A percentile compares a stretch with the other conserved stretches of the same genome.
Conservation (phyloP, 2,797 vertebrate species). For the Sarcoramphus papa region DNA sequence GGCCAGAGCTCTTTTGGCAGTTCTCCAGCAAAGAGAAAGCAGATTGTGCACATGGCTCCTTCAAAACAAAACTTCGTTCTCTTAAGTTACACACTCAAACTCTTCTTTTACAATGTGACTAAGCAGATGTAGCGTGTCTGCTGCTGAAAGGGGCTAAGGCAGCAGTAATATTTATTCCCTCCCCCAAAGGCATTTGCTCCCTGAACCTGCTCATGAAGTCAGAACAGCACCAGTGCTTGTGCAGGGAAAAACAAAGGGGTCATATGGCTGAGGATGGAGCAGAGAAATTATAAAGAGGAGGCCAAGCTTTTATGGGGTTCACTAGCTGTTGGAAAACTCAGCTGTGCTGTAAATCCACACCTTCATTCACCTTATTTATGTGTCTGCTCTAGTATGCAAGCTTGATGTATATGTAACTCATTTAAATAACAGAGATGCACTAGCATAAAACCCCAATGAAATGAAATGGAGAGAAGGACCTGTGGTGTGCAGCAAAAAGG, state of each 20-base stretch:
- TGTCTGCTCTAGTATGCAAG: neutral
- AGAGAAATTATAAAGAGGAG: neutral
- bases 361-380: neutral
- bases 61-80: conserved; percentile 22
- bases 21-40: neutral
- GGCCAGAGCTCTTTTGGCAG: conserved; percentile 1
- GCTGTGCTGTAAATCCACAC: neutral
- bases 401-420: neutral
- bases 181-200: neutral
- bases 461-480: neutral
- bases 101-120: neutral
- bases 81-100: neutral
- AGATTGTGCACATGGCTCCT: neutral
- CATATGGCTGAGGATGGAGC: neutral
- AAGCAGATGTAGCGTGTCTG: neutral
- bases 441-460: neutral
- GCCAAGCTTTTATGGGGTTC: neutral
- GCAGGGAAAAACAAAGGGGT: neutral
- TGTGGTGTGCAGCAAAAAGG: neutral
- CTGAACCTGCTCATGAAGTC: neutral
- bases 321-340: neutral
- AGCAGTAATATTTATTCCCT: neutral
- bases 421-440: neutral
- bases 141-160: neutral
- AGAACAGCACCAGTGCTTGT: neutral